Conservation (phyloP, 2,888 invertebrate genomes). For the Apamea anceps region DNA sequence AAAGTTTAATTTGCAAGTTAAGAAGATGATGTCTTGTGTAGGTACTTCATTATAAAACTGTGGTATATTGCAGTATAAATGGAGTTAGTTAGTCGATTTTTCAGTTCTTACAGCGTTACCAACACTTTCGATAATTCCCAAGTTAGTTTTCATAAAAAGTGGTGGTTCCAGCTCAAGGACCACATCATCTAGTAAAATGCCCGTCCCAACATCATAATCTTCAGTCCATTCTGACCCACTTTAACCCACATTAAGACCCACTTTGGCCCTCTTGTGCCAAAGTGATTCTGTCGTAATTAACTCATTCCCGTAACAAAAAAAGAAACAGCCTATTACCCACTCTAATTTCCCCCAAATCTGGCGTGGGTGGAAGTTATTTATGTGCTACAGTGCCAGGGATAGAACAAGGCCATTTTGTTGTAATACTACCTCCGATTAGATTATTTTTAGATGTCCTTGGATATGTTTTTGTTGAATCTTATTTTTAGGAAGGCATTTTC, state of each 20-base stretch:
- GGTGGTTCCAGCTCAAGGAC: neutral
- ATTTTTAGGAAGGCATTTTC: neutral
- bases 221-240: constrained; percentile 10
- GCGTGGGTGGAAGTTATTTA: constrained; percentile 33
- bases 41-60: neutral
- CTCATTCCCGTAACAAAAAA: constrained; percentile 18
- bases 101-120: neutral
- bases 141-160: neutral
- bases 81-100: neutral
- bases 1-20: neutral
- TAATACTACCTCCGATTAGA: neutral
- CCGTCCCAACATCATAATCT: neutral
- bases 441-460: constrained; percentile 41
- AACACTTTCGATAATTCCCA: neutral
- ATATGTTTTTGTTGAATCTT: neutral
- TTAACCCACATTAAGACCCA: neutral
- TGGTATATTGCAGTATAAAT: neutral
- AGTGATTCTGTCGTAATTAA: constrained; percentile 4
- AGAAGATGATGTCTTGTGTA: neutral
- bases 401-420: constrained; percentile 26
- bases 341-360: neutral
- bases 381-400: constrained; percentile 26
- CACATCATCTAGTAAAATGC: neutral
- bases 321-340: constrained; percentile 4
- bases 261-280: constrained; percentile 8